A percentile compares a stretch with the other conserved stretches of the same genome.
Conservation (phyloP, 2,888 invertebrate species). For the Petrolisthes cinctipes region DNA sequence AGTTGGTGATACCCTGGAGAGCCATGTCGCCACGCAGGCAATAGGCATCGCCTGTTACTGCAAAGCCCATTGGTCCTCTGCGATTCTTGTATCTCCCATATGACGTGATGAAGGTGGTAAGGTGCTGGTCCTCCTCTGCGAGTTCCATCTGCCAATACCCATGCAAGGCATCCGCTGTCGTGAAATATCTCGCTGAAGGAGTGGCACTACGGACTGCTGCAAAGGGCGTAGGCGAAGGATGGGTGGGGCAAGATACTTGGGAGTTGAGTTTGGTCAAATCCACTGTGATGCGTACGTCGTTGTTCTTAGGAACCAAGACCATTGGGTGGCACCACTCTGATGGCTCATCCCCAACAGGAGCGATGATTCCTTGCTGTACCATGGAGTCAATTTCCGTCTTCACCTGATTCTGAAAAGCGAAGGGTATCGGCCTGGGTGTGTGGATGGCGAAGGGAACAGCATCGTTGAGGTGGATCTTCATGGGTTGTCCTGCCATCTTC, state of each 20-base stretch:
- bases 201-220: not conserved
- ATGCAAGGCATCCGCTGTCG: slow-evolving; percentile 7
- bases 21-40: not conserved
- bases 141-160: slow-evolving; percentile 27
- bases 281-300: slow-evolving; percentile 4
- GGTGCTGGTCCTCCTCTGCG: not conserved
- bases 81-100: slow-evolving; percentile 23
- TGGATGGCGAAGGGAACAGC: too few species aligned
- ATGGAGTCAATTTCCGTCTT: not conserved
- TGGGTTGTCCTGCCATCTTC: too few species aligned
- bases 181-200: not conserved
- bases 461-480: too few species aligned
- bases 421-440: too few species aligned
- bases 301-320: slow-evolving; percentile 9
- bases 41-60: slow-evolving; percentile 14
- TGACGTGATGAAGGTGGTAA: slow-evolving; percentile 22
- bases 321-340: slow-evolving; percentile 31
- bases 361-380: not conserved
- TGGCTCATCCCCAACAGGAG: not conserved
- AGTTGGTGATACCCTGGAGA: not conserved
- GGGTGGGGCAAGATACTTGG: not conserved
- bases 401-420: too few species aligned
- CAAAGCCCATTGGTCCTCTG: slow-evolving; percentile 21
- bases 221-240: not conserved
- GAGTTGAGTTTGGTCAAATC: slow-evolving; percentile 13